Base-by-base conservation (phyloP, 1,140 invertebrate species). In the Zophobas atratus region DNA sequence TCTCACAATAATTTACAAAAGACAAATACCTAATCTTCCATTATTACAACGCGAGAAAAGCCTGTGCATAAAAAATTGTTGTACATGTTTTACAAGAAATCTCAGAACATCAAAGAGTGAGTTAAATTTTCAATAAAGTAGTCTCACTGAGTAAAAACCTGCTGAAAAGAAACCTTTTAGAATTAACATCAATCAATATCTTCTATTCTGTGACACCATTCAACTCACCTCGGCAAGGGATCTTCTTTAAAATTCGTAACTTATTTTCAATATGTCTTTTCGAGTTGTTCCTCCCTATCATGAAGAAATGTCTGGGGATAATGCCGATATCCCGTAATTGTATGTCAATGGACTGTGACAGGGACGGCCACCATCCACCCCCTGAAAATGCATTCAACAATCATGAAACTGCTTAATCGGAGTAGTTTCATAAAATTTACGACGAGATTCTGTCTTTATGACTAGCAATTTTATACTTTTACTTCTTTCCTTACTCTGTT, bases 351-450 rank as follows among this genome's bases (percentile, higher is more conserved):
- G 75, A 79, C 51, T 85, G 85, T 2, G 85, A 84, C 33, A 86
- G 76, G 6, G 63, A 81, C 5, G 85, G 84, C 85, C 85, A 86
- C 85, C 85, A 86, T 33, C 85, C 85, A 5, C 76, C 80, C 57
- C 70, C 85, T 86, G 81, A 67, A 84, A 85, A 48, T 70, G 56
- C 39, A 57, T 41, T 20, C 60, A 67, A 43, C 60, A 67, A 20
- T 51, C 49, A 2, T 67, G 60, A 67, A 67, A 67, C 39, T 43
- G 60, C 60, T 67, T 67, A 67, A 67, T 67, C 38, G 60, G 38
- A 67, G 38, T 67, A 46, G 38, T 67, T 67, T 43, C 6, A 41
- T 34, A 60, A 43, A 67, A 41, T 67, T 67, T 67, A 67, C 60
- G 60, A 39, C 20, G 1, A 63, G 57, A 63, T 63, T 63, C 36